Base-by-base conservation (phyloP, 1,140 invertebrate species). In the Solenopsis invicta region DNA sequence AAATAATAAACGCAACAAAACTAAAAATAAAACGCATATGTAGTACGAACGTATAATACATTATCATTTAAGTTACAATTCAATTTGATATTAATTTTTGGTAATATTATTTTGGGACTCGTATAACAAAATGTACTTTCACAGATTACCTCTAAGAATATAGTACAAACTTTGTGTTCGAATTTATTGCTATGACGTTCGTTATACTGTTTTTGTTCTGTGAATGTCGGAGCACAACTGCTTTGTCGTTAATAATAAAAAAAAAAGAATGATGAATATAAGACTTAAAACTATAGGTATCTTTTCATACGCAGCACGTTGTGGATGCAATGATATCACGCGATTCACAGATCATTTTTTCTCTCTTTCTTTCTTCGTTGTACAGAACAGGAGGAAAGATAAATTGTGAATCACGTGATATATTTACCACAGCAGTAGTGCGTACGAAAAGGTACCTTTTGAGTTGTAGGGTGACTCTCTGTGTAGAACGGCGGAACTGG, bases 41-140 rank as follows among this genome's bases (percentile, higher is more conserved):
- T 54, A 69, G 13, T 89, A 82, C 18, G 50, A 87, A 85, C 61
- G 67, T 88, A 88, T 62, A 90, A 87, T 87, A 66, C 78, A 90
- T 89, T 89, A 85, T 78, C 29, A 72, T 24, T 1, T 29, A 88
- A 54, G 56, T 62, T 50, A 54, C 45, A 72, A 92, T n/a, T 64
- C 56, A 54, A 62, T 78, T 66, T 34, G 8, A 41, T 41, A 6
- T 48, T 48, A 66, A 5, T 21, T 5, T 34, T 64, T 41, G 12
- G 6, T 66, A 78, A 45, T 45, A 50, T 66, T 9, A 21, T n/a
- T 13, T 61, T 62, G 34, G 16, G 34, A 62, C 16, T 34, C 16
- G 24, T 78, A 66, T n/a, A n/a, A n/a, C 18, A 48, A 62, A 77
- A 64, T 3, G 34, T 18, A 3, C 9, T 4, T 48, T n/a, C 18